Base-by-base conservation (phyloP, 2,797 vertebrate genomes). In the Siniperca scherzeri region DNA sequence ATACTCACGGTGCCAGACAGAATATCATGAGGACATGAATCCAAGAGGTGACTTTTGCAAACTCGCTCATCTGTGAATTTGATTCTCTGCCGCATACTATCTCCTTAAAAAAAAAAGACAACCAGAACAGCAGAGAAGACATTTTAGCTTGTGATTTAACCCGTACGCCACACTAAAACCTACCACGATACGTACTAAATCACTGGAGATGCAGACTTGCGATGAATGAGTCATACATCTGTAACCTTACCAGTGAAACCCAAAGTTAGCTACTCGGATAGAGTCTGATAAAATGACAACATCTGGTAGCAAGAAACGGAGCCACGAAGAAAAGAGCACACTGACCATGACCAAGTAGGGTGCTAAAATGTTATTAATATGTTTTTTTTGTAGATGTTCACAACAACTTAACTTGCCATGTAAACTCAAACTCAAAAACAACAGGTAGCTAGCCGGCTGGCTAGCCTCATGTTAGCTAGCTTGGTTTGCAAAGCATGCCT, bases 21-120 rank as follows among this genome's bases (percentile, higher is more conserved):
- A 78, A 99, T 99, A 91, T 99, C 98, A 46, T 99, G 98, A 76
- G 99, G 99, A 92, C 99, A 99, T 75, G 98, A 99, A 94, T 98
- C 98, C 94, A 99, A 96, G 69, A 99, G 97, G 85, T 99, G 99
- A 94, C 98, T 99, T 97, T 99, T 99, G 94, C 99, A 99, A 72
- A 99, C 99, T 91, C 97, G 95, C 79, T 99, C 99, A 90, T 99
- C 98, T 71, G 97, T 95, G 93, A 99, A 99, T 94, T 99, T 99
- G 92, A 99, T 99, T 93, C 98, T 96, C 85, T 99, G 99, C 52
- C 99, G 96, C 95, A 98, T 99, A 21, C 96, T 94, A 89, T 99
- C 99, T 70, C 99, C 99, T 99, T 94, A 70, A 95, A 95, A 91
- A 40, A 40, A 83, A 67, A 36, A 36, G 36, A 36, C 36, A 36